Evolutionary conservation across 1,140 invertebrate genomes (phyloP).

Genomic region (Drosophila teissieri): DNA sequence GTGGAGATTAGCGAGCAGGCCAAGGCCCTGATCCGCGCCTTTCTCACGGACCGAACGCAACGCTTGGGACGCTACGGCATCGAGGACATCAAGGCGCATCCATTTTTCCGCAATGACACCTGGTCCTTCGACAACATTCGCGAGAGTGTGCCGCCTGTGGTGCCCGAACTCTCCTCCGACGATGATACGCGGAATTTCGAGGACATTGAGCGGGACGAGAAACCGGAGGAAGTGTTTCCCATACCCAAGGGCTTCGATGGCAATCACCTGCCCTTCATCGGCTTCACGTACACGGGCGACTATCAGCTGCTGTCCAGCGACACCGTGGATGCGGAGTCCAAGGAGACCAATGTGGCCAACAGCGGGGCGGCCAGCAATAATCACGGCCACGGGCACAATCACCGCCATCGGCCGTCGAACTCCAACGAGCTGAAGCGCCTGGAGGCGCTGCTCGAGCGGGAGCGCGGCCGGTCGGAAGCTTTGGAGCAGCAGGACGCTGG

Average conservation of each 20-base stretch:
- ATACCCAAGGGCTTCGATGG: conserved; percentile 98
- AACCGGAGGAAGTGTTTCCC: conserved; percentile 95
- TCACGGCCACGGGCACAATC: conserved; percentile 82
- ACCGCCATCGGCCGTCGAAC: conserved; percentile 84
- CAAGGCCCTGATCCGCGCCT: conserved; percentile 96
- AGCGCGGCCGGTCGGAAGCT: conserved; percentile 88
- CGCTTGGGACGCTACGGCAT: conserved; percentile 97
- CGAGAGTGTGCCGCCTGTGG: conserved; percentile 97
- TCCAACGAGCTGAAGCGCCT: conserved; percentile 88
- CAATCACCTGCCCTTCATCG: conserved; percentile 99
- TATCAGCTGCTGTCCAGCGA: conserved; percentile 89
- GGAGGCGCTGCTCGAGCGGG: conserved; percentile 90
- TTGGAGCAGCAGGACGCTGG: conserved; percentile 90
- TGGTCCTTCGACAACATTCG: conserved; percentile 99
- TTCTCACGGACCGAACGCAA: conserved; percentile 96
- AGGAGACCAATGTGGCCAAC: conserved; percentile 85
- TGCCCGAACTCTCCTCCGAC: conserved; percentile 97
- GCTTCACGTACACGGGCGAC: conserved; percentile 98
- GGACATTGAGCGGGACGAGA: conserved; percentile 97
- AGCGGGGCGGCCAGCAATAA: conserved; percentile 71
- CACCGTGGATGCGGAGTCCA: conserved; percentile 86
- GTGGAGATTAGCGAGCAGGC: conserved; percentile 96
- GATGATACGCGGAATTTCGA: conserved; percentile 99
- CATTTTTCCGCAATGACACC: conserved; percentile 98
- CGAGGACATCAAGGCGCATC: conserved; percentile 97